Base-by-base conservation (phyloP, 2,888 invertebrate genomes). In the Chrysotoxum bicinctum region DNA sequence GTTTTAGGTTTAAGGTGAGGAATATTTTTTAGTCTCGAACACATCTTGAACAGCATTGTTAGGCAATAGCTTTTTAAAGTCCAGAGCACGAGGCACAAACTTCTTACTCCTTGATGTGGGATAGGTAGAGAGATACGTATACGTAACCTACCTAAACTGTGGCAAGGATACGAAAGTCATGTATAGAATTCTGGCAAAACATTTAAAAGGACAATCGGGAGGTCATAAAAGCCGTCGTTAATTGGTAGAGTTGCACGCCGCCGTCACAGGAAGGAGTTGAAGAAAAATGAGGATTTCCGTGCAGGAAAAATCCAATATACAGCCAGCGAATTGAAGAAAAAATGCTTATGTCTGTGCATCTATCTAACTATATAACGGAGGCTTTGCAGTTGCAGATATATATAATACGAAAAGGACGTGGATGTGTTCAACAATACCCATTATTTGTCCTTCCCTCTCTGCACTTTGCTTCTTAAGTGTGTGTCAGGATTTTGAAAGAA, bases 211-310 rank as follows among this genome's bases (percentile, higher is more conserved):
- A 75, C 69, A 83, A 83, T 79, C 74, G 79, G 75, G 62, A 37
- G 64, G 69, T 75, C 79, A 70, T 79, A 83, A 75, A 80, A 80
- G 66, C 73, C 76, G 19, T 73, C 76, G 73, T 85, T 81, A 81
- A 81, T 77, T 81, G 84, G 75, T 54, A 70, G 58, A 58, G 70
- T 52, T 68, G 64, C 48, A 40, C 10, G 21, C 0, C 23, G 50
- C 62, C 35, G 60, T 30, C 19, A 69, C 23, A 69, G 62, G 54
- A 81, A 81, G 37, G 43, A 76, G 54, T 85, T 74, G 66, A 52
- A 50, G 32, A 56, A 68, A 80, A 50, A 56, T 68, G 76, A 80
- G 68, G 54, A 80, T 68, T 32, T 66, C 66, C 66, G 66, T 66
- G 23, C 35, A 66, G 66, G 50, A 50, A 66, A 50, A 66, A 66